phyloP scores from a whole-genome alignment of 2,797 vertebrate genomes.

The Mastacembelus armatus region DNA sequence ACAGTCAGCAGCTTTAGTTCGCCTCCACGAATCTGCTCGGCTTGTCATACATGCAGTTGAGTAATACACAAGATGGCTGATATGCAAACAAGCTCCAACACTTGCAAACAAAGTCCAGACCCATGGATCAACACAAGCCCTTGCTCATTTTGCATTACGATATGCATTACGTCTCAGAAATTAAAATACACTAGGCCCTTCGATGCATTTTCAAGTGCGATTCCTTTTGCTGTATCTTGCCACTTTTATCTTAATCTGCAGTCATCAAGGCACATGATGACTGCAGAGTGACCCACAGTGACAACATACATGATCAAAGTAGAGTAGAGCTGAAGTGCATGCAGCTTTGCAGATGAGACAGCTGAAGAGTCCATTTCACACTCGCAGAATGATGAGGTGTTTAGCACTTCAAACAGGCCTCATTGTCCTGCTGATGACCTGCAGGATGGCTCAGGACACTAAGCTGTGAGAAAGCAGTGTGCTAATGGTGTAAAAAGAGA shows the following conservation, averaged over 20 bases:
- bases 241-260: constrained; percentile 23
- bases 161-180: neutral
- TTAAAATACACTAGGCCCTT: neutral
- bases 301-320: constrained; percentile 52
- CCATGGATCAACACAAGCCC: constrained; percentile 7
- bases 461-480: too few species aligned
- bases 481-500: neutral
- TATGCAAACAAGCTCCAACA: constrained; percentile 22
- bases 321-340: constrained; percentile 6
- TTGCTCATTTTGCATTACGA: constrained; percentile 1
- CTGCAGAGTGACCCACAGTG: constrained; percentile 31
- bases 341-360: constrained; percentile 19
- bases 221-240: neutral
- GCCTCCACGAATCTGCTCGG: constrained; percentile 8
- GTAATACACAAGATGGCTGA: constrained; percentile 14
- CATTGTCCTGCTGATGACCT: constrained; percentile 24
- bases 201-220: constrained; percentile 7
- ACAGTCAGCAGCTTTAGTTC: constrained; percentile 45
- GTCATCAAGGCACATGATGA: constrained; percentile 31
- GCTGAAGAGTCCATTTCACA: constrained; percentile 9
- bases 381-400: constrained; percentile 33
- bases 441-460: neutral
- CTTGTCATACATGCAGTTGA: constrained; percentile 7
- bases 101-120: neutral
- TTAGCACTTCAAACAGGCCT: constrained; percentile 66